Conservation (phyloP, 1,140 invertebrate species). For the Trissolcus basalis region DNA sequence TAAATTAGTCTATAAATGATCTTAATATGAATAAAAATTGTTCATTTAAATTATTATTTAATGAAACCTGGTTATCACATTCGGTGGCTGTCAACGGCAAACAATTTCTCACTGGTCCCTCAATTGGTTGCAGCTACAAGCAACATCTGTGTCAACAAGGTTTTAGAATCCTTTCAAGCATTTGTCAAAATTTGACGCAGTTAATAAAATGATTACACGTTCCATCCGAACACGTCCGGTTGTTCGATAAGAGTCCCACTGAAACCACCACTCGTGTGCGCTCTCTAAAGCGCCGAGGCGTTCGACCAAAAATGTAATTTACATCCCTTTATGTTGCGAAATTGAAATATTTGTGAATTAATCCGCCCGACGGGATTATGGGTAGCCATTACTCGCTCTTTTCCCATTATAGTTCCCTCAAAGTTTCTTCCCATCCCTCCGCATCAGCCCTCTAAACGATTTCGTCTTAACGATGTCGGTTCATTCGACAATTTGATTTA, state of each 20-base stretch:
- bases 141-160: slow-evolving; percentile 76
- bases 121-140: too few species aligned
- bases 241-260: slow-evolving; percentile 41
- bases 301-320: slow-evolving; percentile 77
- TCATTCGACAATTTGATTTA: slow-evolving; percentile 64
- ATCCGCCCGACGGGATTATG: slow-evolving; percentile 70
- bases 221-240: slow-evolving; percentile 44
- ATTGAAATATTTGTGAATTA: slow-evolving; percentile 74
- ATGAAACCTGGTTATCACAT: too few species aligned
- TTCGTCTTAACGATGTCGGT: slow-evolving; percentile 66
- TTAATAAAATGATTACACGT: slow-evolving; percentile 76
- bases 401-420: slow-evolving; percentile 50
- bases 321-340: slow-evolving; percentile 75
- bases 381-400: slow-evolving; percentile 65
- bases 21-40: too few species aligned
- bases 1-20: too few species aligned
- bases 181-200: slow-evolving; percentile 69
- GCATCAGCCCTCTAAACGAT: slow-evolving; percentile 42
- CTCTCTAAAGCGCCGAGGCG: slow-evolving; percentile 60
- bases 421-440: slow-evolving; percentile 42
- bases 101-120: too few species aligned
- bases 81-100: too few species aligned
- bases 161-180: slow-evolving; percentile 64
- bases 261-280: slow-evolving; percentile 46
- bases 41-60: too few species aligned